Base-by-base conservation (phyloP, 2,888 invertebrate species). In the Beris morrisii region DNA sequence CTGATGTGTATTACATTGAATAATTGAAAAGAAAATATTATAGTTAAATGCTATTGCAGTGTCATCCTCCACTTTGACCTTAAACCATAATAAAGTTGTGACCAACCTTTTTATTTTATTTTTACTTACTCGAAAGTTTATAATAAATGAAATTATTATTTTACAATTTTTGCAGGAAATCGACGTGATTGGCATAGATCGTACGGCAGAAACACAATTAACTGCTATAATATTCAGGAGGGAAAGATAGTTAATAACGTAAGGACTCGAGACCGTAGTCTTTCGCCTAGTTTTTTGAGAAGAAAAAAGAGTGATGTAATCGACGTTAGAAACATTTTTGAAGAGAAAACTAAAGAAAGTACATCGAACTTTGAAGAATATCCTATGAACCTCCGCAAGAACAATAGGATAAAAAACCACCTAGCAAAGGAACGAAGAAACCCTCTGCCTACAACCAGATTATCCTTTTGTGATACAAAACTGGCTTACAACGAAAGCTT, bases 381-480 rank as follows among this genome's bases (percentile, higher is more conserved):
- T 43, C 50, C 22, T 15, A 22, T 52, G 52, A 61, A 52, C 50
- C 52, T 38, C 11, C 43, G 43, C 15, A 50, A 52, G 15, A 7
- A 7, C 38, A 59, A 32, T 22, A 31, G 52, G 38, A 32, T 15
- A 43, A 50, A 28, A 52, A 52, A 61, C 38, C 50, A 50, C 50
- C 43, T 61, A 11, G 52, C 38, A 38, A 61, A 61, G 22, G 61
- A 61, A 38, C 50, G 61, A 61, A 50, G 61, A 61, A 61, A 61
- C 38, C 61, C 61, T 4, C 61, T 61, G 4, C 15, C 61, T 31
- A 61, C 61, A 12, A 61, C 61, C 6, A 50, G 61, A 32, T 52
- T 61, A 31, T 61, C 61, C 12, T 61, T 61, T 61, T 61, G 61
- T 38, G 61, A 61, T 50, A 15, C 61, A 52, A 61, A 50, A 61